Evolutionary conservation across 1,140 invertebrate species (phyloP), one percentile per base, ranked within the genome.

Genomic region (Drosophila ercepeae): DNA sequence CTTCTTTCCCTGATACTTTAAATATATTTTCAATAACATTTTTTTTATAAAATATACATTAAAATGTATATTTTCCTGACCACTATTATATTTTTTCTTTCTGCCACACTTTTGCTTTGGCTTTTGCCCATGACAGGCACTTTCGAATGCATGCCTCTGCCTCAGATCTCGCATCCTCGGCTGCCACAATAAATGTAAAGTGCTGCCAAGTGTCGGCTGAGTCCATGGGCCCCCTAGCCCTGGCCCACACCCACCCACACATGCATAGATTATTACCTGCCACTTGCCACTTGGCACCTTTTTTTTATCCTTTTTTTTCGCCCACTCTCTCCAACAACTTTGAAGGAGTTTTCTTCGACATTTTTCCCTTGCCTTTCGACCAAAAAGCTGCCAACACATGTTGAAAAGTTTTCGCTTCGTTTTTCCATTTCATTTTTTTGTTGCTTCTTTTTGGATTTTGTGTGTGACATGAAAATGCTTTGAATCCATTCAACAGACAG

Each of bases 181-280:
- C 67, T 84, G 82, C 81, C 81, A 84, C 81, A 84, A 86, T 84
- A 84, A 84, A 84, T 84, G 81, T 86, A 86, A 86, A 84, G 81
- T 84, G 81, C 81, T 84, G 76, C 72, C 81, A 86, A 84, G 79
- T 84, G 81, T 79, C 63, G 67, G 68, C 60, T 44, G 58, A 55
- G 58, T 60, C 58, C 58, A 29, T 27, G 14, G 34, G n/a, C 59
- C 21, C 21, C 8, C 61, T n/a, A n/a, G n/a, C n/a, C n/a, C n/a
- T n/a, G n/a, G 25, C 60, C 32, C 32, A 36, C 61, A 48, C 27
- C 54, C 54, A 65, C 57, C 64, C 65, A 81, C 55, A 84, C 81
- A 76, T 86, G 81, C 81, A 84, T 84, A 84, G 81, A 84, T 84
- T 84, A 84, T 84, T 84, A 84, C 81, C 81, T 84, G 81, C 81